These are phyloP conservation scores for Neolamprologus hecqui DNA, from an alignment of 2,113 vertebrate species.

Conservation along the genomic window DNA sequence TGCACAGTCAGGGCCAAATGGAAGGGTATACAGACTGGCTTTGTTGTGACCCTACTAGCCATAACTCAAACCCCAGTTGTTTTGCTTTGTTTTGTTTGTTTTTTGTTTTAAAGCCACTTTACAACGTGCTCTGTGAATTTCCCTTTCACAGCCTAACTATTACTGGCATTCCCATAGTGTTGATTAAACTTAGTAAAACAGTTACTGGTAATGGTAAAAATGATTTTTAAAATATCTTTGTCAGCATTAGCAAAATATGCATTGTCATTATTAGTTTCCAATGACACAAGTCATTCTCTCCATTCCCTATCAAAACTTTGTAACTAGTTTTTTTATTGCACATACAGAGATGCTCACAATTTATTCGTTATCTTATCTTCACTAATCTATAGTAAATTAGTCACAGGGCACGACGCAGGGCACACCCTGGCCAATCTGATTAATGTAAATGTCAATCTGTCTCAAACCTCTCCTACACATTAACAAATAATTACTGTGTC, in stretches of 20 bases:
- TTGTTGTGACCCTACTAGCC: not conserved
- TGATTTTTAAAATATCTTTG: not conserved
- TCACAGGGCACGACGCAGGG: not conserved
- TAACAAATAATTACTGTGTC: not conserved
- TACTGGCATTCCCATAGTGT: not conserved
- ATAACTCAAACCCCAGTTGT: not conserved
- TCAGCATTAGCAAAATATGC: not conserved
- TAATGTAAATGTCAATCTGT: not conserved
- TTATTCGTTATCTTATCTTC: not conserved
- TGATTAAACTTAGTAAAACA: not conserved
- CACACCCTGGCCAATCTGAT: not conserved
- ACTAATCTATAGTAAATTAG: not conserved
- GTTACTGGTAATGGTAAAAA: not conserved
- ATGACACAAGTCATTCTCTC: not conserved
- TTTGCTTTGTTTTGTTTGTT: not conserved
- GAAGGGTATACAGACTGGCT: not conserved
- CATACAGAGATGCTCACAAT: not conserved
- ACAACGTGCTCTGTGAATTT: not conserved
- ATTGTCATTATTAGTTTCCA: not conserved
- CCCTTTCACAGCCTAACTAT: not conserved
- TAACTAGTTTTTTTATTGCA: not conserved
- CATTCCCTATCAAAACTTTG: not conserved
- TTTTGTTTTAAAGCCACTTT: not conserved
- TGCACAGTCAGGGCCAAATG: not conserved
- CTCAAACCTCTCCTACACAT: not conserved